phyloP scores from a whole-genome alignment of 92 coral and sea anemone species.

The Parazoanthus darwini region DNA sequence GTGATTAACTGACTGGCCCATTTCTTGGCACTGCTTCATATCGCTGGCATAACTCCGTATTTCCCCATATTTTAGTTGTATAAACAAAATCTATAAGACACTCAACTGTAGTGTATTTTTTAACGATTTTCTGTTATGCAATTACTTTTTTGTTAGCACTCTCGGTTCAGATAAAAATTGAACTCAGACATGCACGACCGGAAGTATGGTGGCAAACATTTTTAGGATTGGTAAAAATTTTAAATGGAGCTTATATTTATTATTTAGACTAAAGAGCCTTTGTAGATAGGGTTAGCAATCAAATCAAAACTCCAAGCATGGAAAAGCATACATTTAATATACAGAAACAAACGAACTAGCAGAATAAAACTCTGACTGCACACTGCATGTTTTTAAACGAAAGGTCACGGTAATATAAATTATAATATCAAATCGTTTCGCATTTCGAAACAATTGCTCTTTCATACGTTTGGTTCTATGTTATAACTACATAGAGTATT shows the following conservation, averaged over 20 bases:
- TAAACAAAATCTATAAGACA: background rate
- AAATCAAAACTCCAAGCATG: background rate
- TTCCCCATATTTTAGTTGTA: too few relatives aligned
- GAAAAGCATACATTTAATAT: background rate
- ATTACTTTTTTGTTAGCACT: background rate
- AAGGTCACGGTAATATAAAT: slow-evolving; percentile 10
- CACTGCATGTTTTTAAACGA: background rate
- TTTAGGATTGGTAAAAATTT: background rate
- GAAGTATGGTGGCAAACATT: background rate
- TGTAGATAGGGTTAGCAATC: background rate
- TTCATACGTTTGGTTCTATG: background rate
- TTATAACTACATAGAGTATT: too few relatives aligned
- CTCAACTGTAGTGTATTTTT: too few relatives aligned
- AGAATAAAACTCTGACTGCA: background rate
- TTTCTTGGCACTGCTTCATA: background rate
- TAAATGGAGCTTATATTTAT: background rate
- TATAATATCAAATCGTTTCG: background rate
- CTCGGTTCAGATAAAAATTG: too few relatives aligned
- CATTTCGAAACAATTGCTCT: slow-evolving; percentile 15
- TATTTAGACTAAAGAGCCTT: background rate
- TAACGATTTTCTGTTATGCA: background rate
- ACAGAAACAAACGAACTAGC: background rate
- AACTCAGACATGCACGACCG: background rate
- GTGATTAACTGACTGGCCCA: too few relatives aligned
- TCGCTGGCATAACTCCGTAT: background rate